Base-by-base conservation (phyloP, 1,140 invertebrate genomes). In the Caenorhabditis brenneri region DNA sequence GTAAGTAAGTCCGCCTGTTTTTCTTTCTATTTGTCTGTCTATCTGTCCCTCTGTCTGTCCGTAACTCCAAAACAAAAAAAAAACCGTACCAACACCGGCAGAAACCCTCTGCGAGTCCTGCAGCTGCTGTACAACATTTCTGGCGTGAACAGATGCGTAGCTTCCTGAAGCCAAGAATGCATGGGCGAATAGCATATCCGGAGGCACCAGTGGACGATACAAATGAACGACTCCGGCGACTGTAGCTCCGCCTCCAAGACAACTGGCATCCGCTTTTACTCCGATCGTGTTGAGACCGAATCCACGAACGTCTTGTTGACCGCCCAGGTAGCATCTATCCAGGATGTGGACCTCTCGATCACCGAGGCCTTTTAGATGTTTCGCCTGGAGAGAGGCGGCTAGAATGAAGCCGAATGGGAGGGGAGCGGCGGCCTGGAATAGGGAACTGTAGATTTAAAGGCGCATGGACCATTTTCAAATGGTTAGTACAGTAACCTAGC, bases 241-340 rank as follows among this genome's bases (percentile, higher is more conserved):
- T 6, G 86, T 24, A 29, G 87, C 49, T 22, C 82, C 83, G 24
- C 89, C 89, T 46, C 88, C 89, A 27, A 90, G 83, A 79, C 83
- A 51, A 69, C 79, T 81, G 36, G 83, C 53, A n/a, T 88, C 88
- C 27, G 74, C 85, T 42, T 85, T 53, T 9, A 84, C 78, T 19
- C 89, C 89, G 42, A 90, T 86, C 9, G 90, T 88, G 48, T 89
- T 90, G 16, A 89, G 55, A 16, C 86, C 87, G 79, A 91, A 90
- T 16, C 89, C 89, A 22, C 89, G 86, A 27, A 90, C 58, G 84
- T 90, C 89, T 19, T 85, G 83, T 29, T 89, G 89, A 33, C 89
- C 89, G 12, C 89, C 89, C 36, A 90, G 79, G 80, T 90, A 90
- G 22, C 87, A 79, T 27, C 89, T 48, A 80, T 90, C 89, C 1